phyloP scores from a whole-genome alignment of 2,888 invertebrate genomes.

The Scaptodrosophila latifasciaeformis region DNA sequence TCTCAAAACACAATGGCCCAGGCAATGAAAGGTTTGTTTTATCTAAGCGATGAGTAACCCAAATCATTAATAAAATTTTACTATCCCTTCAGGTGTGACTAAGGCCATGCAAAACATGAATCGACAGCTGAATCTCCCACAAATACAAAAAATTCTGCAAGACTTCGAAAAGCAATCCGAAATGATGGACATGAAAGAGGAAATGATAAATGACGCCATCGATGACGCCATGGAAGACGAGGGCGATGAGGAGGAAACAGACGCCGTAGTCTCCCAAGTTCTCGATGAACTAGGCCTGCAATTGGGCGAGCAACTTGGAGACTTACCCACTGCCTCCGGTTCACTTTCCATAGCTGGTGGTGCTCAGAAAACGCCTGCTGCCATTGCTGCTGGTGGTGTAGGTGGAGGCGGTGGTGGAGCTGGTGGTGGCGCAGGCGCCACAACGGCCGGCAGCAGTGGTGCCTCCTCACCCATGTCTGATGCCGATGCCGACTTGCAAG shows the following conservation, averaged over 20 bases:
- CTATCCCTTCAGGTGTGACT: constrained; percentile 82
- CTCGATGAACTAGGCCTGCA: constrained; percentile 98
- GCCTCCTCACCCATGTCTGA: constrained; percentile 80
- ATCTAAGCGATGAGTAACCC: background rate
- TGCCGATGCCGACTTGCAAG: constrained; percentile 98
- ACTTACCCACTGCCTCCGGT: constrained; percentile 83
- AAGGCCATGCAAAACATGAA: constrained; percentile 99
- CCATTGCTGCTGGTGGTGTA: constrained; percentile 75
- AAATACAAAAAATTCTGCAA: constrained; percentile 97
- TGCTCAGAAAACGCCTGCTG: constrained; percentile 80
- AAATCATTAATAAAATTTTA: background rate
- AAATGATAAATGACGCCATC: constrained; percentile 99
- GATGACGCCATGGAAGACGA: constrained; percentile 99
- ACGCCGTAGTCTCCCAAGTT: constrained; percentile 96
- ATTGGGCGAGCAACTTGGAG: constrained; percentile 92
- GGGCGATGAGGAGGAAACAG: constrained; percentile 98
- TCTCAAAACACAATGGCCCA: constrained; percentile 99
- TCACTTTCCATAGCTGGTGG: constrained; percentile 78
- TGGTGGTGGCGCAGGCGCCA: constrained; percentile 71
- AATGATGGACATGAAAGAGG: constrained; percentile 99
- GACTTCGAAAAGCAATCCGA: constrained; percentile 99
- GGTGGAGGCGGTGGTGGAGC: constrained; percentile 75
- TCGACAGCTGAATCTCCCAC: constrained; percentile 95
- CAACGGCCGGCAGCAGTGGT: constrained; percentile 74
- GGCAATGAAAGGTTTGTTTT: constrained; percentile 90